These are phyloP conservation scores for Phrixothrix hirtus DNA, from an alignment of 2,888 invertebrate species.

Conservation along the genomic window DNA sequence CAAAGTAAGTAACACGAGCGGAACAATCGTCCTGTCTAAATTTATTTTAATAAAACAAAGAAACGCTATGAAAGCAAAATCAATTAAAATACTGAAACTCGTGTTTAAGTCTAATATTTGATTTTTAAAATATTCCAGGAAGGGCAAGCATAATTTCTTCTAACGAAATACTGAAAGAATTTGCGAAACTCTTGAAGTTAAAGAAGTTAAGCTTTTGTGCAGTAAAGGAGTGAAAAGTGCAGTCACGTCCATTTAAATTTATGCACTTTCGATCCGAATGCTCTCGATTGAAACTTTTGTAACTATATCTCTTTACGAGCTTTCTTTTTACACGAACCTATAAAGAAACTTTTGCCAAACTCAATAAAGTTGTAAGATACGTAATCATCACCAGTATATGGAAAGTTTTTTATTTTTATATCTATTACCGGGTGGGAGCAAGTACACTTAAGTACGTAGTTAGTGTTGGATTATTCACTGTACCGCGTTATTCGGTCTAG, in stretches of 20 bases:
- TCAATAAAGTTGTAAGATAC: slow-evolving; percentile 27
- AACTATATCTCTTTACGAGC: slow-evolving; percentile 5
- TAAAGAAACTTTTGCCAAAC: slow-evolving; percentile 30
- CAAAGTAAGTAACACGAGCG: too few species aligned
- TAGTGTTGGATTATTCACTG: slow-evolving; percentile 26
- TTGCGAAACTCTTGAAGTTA: too few species aligned
- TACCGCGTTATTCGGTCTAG: slow-evolving; percentile 26
- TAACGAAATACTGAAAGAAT: too few species aligned
- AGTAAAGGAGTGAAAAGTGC: too few species aligned
- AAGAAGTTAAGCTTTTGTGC: too few species aligned
- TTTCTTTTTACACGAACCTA: slow-evolving; percentile 18
- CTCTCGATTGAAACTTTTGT: neutral
- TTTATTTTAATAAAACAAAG: too few species aligned
- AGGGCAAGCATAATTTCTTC: too few species aligned
- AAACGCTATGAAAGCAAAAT: too few species aligned
- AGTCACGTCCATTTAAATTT: neutral
- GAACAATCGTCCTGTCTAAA: too few species aligned
- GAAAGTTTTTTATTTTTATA: slow-evolving; percentile 28
- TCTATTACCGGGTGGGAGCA: slow-evolving; percentile 19
- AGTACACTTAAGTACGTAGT: slow-evolving; percentile 28
- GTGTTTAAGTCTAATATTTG: too few species aligned
- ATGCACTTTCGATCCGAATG: too few species aligned
- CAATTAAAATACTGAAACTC: neutral
- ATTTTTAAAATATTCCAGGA: too few species aligned
- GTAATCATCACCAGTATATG: slow-evolving; percentile 21